Conservation (phyloP, 2,797 vertebrate species). For the Brachyalestes nurse region DNA sequence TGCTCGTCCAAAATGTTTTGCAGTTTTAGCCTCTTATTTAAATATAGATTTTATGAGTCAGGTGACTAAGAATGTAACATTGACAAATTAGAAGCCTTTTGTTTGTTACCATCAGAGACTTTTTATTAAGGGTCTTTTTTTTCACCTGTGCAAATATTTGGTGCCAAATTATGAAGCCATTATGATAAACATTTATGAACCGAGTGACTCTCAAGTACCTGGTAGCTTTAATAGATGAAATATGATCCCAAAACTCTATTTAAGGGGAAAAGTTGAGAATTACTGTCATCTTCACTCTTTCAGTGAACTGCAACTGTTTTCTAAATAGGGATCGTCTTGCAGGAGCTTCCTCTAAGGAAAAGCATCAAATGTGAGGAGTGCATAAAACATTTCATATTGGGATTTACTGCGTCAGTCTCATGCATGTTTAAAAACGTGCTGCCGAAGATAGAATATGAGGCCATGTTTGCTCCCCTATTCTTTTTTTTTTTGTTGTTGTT, state of each 20-base stretch:
- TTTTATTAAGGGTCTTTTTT: too few species aligned
- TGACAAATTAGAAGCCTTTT: too few species aligned
- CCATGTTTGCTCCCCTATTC: neutral
- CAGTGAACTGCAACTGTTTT: neutral
- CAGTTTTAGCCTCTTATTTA: too few species aligned
- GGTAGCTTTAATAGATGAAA: neutral
- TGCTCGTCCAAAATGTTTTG: too few species aligned
- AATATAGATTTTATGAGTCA: too few species aligned
- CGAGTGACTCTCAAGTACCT: too few species aligned
- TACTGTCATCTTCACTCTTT: neutral
- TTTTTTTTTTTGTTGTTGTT: neutral
- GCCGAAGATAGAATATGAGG: neutral
- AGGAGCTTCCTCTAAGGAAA: neutral
- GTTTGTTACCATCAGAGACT: too few species aligned
- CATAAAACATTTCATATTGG: neutral
- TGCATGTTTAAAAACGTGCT: slow-evolving; percentile 19
- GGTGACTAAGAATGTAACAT: too few species aligned
- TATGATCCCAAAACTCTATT: neutral
- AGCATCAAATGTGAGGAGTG: neutral
- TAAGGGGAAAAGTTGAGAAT: neutral
- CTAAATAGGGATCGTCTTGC: neutral
- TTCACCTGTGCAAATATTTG: too few species aligned
- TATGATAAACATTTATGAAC: too few species aligned
- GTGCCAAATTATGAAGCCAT: too few species aligned
- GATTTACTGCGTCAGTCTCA: neutral